Conservation (phyloP, 2,888 invertebrate species). For the Paralinhomoeus sp. region DNA sequence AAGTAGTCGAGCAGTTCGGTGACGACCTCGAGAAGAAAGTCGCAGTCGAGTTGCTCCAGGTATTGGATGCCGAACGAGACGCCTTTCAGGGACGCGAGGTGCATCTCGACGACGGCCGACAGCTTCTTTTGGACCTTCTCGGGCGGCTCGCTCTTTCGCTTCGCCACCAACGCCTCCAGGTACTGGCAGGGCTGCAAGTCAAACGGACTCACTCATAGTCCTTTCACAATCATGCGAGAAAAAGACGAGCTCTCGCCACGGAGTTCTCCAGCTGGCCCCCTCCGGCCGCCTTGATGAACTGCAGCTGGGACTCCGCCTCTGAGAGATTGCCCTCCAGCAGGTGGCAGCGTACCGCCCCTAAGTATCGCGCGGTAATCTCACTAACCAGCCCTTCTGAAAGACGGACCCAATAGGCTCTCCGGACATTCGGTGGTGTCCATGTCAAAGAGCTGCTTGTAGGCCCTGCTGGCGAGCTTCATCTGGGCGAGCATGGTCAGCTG, state of each 20-base stretch:
- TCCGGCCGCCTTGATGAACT: constrained; percentile 50
- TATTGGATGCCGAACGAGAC: constrained; percentile 51
- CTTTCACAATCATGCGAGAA: no score
- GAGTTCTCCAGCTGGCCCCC: constrained; percentile 4
- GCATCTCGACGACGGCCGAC: constrained; percentile 25
- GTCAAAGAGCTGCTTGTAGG: constrained; percentile 56
- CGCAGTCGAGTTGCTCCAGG: constrained; percentile 52
- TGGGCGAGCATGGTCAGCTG: constrained; percentile 50
- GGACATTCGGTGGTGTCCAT: constrained; percentile 46
- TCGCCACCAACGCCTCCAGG: constrained; percentile 27
- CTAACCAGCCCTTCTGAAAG: background rate
- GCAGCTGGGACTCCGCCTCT: constrained; percentile 58
- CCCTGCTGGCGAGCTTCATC: constrained; percentile 50
- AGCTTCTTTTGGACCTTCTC: constrained; percentile 25
- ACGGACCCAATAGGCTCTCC: constrained; percentile 3
- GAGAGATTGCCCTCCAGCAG: constrained; percentile 11
- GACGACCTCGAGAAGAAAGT: constrained; percentile 55
- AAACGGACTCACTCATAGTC: background rate
- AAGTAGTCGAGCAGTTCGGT: constrained; percentile 48
- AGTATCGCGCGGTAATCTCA: no score
- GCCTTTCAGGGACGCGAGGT: constrained; percentile 28
- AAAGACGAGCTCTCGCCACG: no score
- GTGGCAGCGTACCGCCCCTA: constrained; percentile 11
- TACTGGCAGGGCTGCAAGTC: constrained; percentile 23
- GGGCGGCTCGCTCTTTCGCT: constrained; percentile 23